Conservation (phyloP, 1,140 invertebrate species). For the Asobara japonica region DNA sequence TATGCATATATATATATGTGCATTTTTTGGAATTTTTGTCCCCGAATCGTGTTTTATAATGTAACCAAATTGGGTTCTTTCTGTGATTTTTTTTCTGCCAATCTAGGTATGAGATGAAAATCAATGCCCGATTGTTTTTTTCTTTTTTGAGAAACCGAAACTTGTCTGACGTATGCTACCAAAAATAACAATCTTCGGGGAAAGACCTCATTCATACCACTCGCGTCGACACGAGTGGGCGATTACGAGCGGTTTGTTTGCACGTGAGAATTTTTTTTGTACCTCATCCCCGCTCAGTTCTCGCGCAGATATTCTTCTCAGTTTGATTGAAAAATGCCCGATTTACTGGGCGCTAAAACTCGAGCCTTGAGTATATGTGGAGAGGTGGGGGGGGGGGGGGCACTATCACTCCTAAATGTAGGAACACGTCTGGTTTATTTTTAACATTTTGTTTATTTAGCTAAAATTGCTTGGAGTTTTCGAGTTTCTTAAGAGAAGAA, state of each 20-base stretch:
- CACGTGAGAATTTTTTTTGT: slow-evolving; percentile 11
- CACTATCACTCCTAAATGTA: neutral
- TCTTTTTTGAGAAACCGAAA: neutral
- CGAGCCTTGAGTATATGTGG: neutral
- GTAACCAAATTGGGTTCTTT: too few species aligned
- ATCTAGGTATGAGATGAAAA: neutral
- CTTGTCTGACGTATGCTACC: slow-evolving; percentile 1
- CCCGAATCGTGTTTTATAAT: too few species aligned
- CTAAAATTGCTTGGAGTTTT: slow-evolving; percentile 1
- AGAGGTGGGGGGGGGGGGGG: neutral
- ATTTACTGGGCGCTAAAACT: neutral
- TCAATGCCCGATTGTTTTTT: neutral
- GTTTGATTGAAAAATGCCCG: slow-evolving; percentile 1
- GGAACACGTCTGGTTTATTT: neutral
- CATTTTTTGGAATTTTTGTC: too few species aligned
- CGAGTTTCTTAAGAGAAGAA: neutral
- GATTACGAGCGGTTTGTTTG: slow-evolving; percentile 11
- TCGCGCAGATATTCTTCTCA: neutral
- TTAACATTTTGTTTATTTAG: neutral
- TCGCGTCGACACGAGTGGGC: slow-evolving; percentile 4
- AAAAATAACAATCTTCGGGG: slow-evolving; percentile 11
- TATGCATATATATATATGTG: too few species aligned
- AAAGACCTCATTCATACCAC: slow-evolving; percentile 1
- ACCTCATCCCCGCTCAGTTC: neutral
- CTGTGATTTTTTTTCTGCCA: too few species aligned